A percentile compares a stretch with the other conserved stretches of the same genome.
phyloP scores from a whole-genome alignment of 2,888 invertebrate species.

The Pherbina coryleti region DNA sequence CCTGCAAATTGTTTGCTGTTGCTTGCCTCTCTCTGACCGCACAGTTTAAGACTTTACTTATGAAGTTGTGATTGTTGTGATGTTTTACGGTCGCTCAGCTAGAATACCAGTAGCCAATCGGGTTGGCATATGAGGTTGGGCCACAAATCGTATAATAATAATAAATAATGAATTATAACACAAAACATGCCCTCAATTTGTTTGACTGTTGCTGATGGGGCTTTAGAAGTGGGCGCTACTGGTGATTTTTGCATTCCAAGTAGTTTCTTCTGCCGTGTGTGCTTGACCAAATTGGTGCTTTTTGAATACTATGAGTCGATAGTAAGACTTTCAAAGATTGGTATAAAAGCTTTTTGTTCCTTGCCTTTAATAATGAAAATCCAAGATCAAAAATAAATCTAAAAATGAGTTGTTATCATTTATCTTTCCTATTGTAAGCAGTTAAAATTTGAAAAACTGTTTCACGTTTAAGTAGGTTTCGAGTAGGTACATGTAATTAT shows the following conservation, averaged over 20 bases:
- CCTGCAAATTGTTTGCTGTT: conserved; percentile 4
- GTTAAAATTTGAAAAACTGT: too few species aligned
- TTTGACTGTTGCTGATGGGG: not conserved
- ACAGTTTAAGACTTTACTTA: conserved; percentile 4
- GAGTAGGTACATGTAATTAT: too few species aligned
- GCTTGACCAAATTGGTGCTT: too few species aligned
- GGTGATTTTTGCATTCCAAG: not conserved
- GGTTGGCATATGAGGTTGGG: conserved; percentile 64
- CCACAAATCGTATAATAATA: conserved; percentile 63
- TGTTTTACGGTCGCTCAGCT: conserved; percentile 2
- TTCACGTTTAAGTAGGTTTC: too few species aligned
- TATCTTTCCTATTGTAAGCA: too few species aligned
- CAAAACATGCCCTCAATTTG: not conserved
- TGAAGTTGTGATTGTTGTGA: conserved; percentile 23
- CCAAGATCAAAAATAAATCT: too few species aligned
- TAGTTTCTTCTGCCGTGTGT: too few species aligned
- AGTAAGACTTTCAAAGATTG: too few species aligned
- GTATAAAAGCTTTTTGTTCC: too few species aligned
- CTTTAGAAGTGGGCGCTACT: not conserved
- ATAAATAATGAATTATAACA: conserved; percentile 58
- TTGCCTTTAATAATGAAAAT: too few species aligned
- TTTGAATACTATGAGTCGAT: too few species aligned
- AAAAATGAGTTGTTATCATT: too few species aligned
- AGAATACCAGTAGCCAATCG: conserved; percentile 65
- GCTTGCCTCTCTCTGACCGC: not conserved